phyloP scores from a whole-genome alignment of 1,140 invertebrate species.

The Lithobius niger region DNA sequence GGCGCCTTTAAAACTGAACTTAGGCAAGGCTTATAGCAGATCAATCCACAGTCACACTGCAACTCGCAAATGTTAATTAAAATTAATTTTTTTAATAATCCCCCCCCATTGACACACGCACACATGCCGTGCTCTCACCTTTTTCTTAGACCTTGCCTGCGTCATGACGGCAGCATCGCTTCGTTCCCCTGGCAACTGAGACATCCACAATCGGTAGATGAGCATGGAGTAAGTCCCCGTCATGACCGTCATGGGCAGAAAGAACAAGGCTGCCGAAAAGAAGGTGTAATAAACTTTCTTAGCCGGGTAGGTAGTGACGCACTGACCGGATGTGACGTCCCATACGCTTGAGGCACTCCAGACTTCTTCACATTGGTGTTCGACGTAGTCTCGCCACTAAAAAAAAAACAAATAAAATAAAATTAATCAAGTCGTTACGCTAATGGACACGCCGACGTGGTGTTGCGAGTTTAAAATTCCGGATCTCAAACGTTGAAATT shows the following conservation, averaged over 20 bases:
- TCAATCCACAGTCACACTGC: no score
- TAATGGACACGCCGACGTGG: no score
- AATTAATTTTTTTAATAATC: no score
- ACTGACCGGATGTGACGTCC: conserved; percentile 10
- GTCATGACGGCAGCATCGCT: conserved; percentile 16
- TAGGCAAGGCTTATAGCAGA: no score
- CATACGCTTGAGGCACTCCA: conserved; percentile 16
- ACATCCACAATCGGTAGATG: conserved; percentile 27
- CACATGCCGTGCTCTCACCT: conserved; percentile 17
- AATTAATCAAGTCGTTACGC: no score
- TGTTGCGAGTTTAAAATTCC: no score
- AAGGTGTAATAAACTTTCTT: conserved; percentile 32
- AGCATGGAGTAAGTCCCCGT: conserved; percentile 32
- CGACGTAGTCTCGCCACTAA: conserved; percentile 17
- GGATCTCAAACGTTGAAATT: no score
- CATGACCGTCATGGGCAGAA: conserved; percentile 35
- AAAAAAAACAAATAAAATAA: no score
- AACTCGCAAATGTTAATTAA: no score
- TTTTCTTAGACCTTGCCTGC: conserved; percentile 22
- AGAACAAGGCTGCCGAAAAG: conserved; percentile 33
- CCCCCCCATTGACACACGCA: no score
- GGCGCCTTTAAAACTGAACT: no score
- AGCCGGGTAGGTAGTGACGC: conserved; percentile 16
- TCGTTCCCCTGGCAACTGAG: conserved; percentile 19
- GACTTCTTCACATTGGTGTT: conserved; percentile 15